A percentile compares a stretch with the other conserved stretches of the same genome.
Evolutionary conservation across 2,888 invertebrate genomes (phyloP).

Genomic region (Dioctria linearis): DNA sequence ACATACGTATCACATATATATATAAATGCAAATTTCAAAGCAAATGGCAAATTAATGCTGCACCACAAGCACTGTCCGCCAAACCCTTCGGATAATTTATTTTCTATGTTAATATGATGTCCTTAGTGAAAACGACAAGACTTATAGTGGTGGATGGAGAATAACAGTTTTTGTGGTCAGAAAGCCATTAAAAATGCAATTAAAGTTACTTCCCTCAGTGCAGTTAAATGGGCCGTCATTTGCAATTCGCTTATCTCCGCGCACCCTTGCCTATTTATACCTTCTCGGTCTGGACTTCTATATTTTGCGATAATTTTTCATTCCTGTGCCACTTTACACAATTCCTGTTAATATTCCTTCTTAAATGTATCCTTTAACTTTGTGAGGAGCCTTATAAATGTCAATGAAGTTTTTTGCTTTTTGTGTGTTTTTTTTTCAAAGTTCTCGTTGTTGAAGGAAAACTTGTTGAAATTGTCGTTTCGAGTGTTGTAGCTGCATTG

Average conservation of each 20-base stretch:
- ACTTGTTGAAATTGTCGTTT: slow-evolving; percentile 52
- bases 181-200: slow-evolving; percentile 56
- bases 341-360: slow-evolving; percentile 39
- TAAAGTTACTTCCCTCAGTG: slow-evolving; percentile 53
- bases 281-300: not conserved
- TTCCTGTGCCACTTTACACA: slow-evolving; percentile 29
- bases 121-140: not conserved
- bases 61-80: not conserved
- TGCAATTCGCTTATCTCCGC: slow-evolving; percentile 49
- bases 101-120: slow-evolving; percentile 41
- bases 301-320: slow-evolving; percentile 36
- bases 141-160: not conserved
- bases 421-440: not conserved
- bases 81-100: slow-evolving; percentile 17
- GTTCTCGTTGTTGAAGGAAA: slow-evolving; percentile 48
- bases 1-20: too few species aligned
- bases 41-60: slow-evolving; percentile 13
- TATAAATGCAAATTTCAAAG: not conserved
- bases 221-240: slow-evolving; percentile 56
- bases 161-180: slow-evolving; percentile 51
- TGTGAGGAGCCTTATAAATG: slow-evolving; percentile 45
- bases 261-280: slow-evolving; percentile 7
- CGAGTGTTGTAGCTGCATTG: slow-evolving; percentile 28
- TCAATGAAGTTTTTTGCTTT: slow-evolving; percentile 53
- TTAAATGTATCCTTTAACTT: slow-evolving; percentile 46